Base-by-base conservation (phyloP, 2,888 invertebrate genomes). In the Polydrusus tereticollis region DNA sequence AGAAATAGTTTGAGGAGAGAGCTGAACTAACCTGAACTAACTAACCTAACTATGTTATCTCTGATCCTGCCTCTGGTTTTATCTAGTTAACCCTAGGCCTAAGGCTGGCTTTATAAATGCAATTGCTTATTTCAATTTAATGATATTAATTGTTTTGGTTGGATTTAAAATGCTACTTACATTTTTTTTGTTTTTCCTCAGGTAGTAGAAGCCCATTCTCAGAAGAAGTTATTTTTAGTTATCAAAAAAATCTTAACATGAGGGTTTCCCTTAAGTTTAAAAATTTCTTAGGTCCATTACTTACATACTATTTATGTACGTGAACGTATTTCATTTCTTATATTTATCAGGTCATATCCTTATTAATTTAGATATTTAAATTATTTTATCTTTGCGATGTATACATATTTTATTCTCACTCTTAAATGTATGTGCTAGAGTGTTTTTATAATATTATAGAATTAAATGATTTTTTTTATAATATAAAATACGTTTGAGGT, bases 361-460 rank as follows among this genome's bases (percentile, higher is more conserved):
- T n/a, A n/a, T n/a, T n/a, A n/a, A n/a, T n/a, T n/a, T n/a, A n/a
- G n/a, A n/a, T n/a, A n/a, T n/a, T n/a, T n/a, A n/a, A n/a, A n/a
- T n/a, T n/a, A n/a, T n/a, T n/a, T n/a, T n/a, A n/a, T 36, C 33
- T 14, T 20, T 16, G 21, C 1, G 60, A 43, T 60, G 60, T 60
- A 45, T 43, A 43, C 38, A 58, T 36, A 58, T 59, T 62, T 62
- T 62, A 47, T 62, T 47, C n/a, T n/a, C 47, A 47, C 43, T 47
- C 16, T 62, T 12, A 36, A 50, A 45, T n/a, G 58, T 55, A 68
- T 45, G 43, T 52, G 50, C 7, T 23, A 55, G 52, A 59, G 29
- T 47, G 14, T n/a, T 55, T 67, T 59, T 41, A 67, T 68, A 50
- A 59, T 64, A 14, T 62, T n/a, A n/a, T n/a, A n/a, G 55, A 62